Percentiles rank a stretch among this genome's conserved stretches.
These are phyloP conservation scores for Baryphthengus martii DNA, from an alignment of 2,113 vertebrate species.

Conservation along the genomic window DNA sequence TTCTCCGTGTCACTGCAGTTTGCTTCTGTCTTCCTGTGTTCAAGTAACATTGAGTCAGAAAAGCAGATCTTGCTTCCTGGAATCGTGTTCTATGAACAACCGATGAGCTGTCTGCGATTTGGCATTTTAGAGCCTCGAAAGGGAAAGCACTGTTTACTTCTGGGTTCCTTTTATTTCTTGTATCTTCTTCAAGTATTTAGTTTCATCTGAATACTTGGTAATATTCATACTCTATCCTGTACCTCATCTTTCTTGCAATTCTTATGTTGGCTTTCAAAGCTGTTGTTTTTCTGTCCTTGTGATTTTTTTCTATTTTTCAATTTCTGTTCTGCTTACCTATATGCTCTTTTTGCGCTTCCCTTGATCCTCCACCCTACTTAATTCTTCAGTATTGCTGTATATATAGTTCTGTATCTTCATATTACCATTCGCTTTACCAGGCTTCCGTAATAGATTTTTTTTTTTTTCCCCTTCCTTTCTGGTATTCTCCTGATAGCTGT, in stretches of 20 bases:
- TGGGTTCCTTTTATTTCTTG: neutral
- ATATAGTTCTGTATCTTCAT: neutral
- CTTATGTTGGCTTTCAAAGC: neutral
- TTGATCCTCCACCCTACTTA: neutral
- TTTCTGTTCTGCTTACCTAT: neutral
- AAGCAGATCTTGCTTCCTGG: neutral
- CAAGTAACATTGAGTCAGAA: neutral
- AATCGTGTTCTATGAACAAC: neutral
- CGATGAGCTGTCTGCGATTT: neutral
- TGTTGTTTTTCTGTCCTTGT: neutral
- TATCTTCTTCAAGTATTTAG: neutral
- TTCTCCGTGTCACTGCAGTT: neutral
- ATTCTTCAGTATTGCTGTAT: neutral
- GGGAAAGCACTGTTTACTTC: neutral
- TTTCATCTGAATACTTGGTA: neutral
- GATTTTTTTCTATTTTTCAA: neutral
- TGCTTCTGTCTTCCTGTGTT: neutral
- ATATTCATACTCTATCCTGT: neutral
- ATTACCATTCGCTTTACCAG: neutral
- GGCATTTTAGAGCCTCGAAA: neutral
- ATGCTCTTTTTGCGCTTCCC: neutral
- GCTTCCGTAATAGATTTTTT: neutral
- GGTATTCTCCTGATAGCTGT: neutral
- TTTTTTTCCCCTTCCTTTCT: neutral
- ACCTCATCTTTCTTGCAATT: neutral